These are phyloP conservation scores for Scalopus aquaticus DNA, from an alignment of 2,113 vertebrate genomes.

Conservation along the genomic window DNA sequence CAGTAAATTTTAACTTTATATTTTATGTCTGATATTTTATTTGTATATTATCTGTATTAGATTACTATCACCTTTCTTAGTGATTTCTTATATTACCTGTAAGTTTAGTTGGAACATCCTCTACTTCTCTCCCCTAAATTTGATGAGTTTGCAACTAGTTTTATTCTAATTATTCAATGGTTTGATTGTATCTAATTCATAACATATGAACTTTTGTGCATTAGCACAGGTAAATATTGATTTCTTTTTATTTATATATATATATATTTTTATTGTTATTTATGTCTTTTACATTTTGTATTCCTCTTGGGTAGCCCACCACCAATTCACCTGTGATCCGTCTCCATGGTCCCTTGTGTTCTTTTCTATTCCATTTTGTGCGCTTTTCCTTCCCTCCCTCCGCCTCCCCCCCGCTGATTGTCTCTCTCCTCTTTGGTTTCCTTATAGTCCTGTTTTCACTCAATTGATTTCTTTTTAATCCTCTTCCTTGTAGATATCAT, in stretches of 20 bases:
- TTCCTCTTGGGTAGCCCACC: no score
- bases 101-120: background rate
- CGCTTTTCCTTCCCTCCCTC: no score
- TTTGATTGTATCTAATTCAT: background rate
- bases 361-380: no score
- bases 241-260: background rate
- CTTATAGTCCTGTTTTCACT: no score
- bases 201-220: background rate
- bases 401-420: no score
- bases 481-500: background rate
- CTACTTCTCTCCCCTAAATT: background rate
- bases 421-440: no score
- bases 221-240: background rate
- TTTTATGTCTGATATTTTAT: slow-evolving; percentile 6
- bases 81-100: slow-evolving; percentile 17
- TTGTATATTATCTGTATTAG: background rate
- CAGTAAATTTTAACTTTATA: background rate
- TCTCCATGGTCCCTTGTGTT: no score
- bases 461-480: background rate
- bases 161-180: background rate
- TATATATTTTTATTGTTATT: no score
- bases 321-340: no score
- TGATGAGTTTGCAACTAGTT: background rate
- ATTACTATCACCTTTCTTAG: background rate
- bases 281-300: no score